phyloP scores from a whole-genome alignment of 2,888 invertebrate species.

The Diadegma fenestrale region DNA sequence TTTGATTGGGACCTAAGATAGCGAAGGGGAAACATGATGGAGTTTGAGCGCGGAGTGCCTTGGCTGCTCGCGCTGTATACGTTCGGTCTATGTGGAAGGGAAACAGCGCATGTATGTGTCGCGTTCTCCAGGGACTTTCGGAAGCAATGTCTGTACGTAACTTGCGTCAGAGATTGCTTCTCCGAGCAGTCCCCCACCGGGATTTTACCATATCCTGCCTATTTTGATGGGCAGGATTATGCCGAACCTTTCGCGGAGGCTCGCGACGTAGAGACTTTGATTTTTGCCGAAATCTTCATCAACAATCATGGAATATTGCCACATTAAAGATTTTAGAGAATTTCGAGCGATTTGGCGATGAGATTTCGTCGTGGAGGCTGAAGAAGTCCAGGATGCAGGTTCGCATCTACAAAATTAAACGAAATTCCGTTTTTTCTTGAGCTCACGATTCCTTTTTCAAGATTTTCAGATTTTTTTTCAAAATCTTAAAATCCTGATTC shows the following conservation, averaged over 20 bases:
- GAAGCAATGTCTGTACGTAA: neutral
- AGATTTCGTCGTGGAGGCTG: no score
- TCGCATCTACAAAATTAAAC: neutral
- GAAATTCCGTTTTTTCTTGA: no score
- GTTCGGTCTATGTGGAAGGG: neutral
- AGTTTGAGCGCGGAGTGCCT: slow-evolving; percentile 77
- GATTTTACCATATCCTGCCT: slow-evolving; percentile 1
- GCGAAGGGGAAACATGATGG: slow-evolving; percentile 79
- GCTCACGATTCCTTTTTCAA: no score
- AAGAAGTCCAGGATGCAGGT: neutral
- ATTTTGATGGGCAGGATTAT: neutral
- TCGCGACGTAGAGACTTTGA: neutral
- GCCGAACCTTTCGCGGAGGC: neutral
- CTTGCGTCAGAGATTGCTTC: slow-evolving; percentile 20
- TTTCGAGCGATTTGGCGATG: no score
- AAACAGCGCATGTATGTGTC: slow-evolving; percentile 8
- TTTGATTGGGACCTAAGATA: slow-evolving; percentile 82
- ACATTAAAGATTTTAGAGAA: no score
- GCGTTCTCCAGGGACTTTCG: slow-evolving; percentile 33
- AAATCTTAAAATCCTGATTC: no score
- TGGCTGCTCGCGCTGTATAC: slow-evolving; percentile 60
- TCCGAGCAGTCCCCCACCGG: slow-evolving; percentile 15
- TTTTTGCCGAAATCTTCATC: neutral
- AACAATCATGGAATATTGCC: neutral
- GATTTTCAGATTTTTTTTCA: no score